A percentile compares a stretch with the other conserved stretches of the same genome.
These are phyloP conservation scores for Psephotus haematonotus DNA, from an alignment of 2,113 vertebrate genomes.

Conservation along the genomic window DNA sequence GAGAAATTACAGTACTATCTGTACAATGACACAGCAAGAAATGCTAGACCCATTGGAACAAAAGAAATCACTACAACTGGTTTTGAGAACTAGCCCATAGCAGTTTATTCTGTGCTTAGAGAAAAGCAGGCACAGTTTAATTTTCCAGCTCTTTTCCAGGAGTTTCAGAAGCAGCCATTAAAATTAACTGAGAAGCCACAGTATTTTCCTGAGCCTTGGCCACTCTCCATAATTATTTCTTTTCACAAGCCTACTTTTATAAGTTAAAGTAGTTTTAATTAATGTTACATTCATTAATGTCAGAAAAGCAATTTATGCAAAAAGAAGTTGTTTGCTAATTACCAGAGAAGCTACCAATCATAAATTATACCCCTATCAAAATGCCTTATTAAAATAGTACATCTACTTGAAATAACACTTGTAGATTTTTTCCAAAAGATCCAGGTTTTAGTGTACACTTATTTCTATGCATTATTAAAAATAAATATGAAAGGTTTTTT, in stretches of 20 bases:
- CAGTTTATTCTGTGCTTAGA: not conserved
- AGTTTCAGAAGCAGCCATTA: conserved; percentile 8
- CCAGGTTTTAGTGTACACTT: not conserved
- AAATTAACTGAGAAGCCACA: conserved; percentile 10
- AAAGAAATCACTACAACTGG: not conserved
- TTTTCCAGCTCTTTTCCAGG: not conserved
- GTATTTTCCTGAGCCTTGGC: not conserved
- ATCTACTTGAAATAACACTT: not conserved
- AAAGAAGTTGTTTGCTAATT: not conserved
- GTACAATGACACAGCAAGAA: not conserved
- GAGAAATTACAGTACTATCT: not conserved
- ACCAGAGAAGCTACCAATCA: not conserved
- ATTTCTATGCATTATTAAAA: not conserved
- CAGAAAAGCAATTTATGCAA: not conserved
- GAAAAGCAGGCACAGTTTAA: not conserved
- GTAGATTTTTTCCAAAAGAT: not conserved
- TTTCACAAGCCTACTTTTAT: not conserved
- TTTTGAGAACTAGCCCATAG: not conserved
- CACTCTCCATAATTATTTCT: not conserved
- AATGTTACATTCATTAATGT: conserved; percentile 27
- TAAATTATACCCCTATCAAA: not conserved
- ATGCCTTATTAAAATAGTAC: not conserved
- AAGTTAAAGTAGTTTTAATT: not conserved
- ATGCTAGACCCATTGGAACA: not conserved
- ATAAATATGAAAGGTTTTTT: not conserved